These are phyloP conservation scores for Cotesia typhae DNA, from an alignment of 1,140 invertebrate species.

Conservation along the genomic window DNA sequence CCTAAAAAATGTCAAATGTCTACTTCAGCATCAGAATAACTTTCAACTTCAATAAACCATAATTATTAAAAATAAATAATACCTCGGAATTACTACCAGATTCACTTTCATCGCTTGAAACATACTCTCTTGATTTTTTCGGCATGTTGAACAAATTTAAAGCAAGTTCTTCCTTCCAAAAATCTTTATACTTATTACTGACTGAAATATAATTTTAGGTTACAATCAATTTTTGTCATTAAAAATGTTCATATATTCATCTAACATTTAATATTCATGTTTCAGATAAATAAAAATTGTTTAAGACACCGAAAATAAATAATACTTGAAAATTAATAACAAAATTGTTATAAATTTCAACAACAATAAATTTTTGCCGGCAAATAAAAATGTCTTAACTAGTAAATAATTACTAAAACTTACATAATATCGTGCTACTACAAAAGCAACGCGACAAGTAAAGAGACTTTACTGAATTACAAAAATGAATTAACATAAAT, in stretches of 20 bases:
- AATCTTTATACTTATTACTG: constrained; percentile 25
- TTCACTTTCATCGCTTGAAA: constrained; percentile 43
- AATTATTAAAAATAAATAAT: constrained; percentile 1
- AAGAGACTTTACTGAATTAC: no score
- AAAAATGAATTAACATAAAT: no score
- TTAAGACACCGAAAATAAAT: no score
- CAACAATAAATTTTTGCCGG: no score
- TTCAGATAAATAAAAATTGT: no score
- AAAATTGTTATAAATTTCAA: neutral
- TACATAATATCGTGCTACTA: no score
- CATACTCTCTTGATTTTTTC: constrained; percentile 51
- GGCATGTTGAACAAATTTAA: constrained; percentile 49
- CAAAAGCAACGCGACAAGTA: no score
- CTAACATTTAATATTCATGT: no score
- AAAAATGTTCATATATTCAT: neutral
- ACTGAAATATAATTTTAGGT: neutral
- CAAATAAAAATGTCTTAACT: no score
- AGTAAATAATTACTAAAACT: no score
- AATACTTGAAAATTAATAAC: neutral
- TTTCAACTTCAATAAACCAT: neutral
- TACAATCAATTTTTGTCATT: neutral
- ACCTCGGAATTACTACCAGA: constrained; percentile 39
- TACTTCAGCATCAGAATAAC: no score
- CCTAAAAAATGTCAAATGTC: no score
- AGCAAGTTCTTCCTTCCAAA: constrained; percentile 19